Percentiles rank a stretch among this genome's conserved stretches.
Conservation (phyloP, 2,113 vertebrate species). For the Anarhynchus alexandrinus region DNA sequence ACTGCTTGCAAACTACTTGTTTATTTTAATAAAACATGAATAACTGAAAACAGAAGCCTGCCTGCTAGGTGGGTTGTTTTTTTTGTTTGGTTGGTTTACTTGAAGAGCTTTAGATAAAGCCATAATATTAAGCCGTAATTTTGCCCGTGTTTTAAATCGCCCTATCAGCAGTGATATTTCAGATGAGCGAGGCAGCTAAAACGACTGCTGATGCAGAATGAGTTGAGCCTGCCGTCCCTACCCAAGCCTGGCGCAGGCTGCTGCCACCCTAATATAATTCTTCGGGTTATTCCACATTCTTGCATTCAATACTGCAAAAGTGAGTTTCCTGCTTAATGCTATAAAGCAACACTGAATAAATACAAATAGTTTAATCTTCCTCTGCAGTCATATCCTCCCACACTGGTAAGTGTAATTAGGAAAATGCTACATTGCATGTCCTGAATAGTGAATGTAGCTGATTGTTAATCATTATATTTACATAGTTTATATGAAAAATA, state of each 20-base stretch:
- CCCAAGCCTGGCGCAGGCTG: constrained; percentile 1
- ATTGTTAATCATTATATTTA: constrained; percentile 75
- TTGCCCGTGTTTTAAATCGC: constrained; percentile 60
- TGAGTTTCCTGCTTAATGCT: constrained; percentile 56
- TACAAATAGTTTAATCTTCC: constrained; percentile 74
- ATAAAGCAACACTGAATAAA: constrained; percentile 68
- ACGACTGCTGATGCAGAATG: constrained; percentile 50
- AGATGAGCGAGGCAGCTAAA: constrained; percentile 35
- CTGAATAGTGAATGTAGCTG: constrained; percentile 61
- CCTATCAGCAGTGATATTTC: constrained; percentile 44
- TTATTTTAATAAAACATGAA: constrained; percentile 25
- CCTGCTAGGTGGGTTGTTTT: constrained; percentile 17
- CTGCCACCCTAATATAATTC: constrained; percentile 43
- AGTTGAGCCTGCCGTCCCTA: constrained; percentile 10
- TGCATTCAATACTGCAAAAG: not conserved
- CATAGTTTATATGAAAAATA: constrained; percentile 67
- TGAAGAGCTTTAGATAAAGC: not conserved
- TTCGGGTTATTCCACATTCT: constrained; percentile 26
- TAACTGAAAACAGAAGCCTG: not conserved
- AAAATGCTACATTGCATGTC: constrained; percentile 64
- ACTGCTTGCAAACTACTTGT: not conserved
- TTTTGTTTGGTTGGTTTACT: not conserved
- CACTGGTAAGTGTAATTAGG: constrained; percentile 66
- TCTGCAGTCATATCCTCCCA: constrained; percentile 61
- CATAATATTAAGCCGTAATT: constrained; percentile 62